A percentile compares a stretch with the other conserved stretches of the same genome.
phyloP scores from a whole-genome alignment of 2,888 invertebrate species.

The Pocota personata region DNA sequence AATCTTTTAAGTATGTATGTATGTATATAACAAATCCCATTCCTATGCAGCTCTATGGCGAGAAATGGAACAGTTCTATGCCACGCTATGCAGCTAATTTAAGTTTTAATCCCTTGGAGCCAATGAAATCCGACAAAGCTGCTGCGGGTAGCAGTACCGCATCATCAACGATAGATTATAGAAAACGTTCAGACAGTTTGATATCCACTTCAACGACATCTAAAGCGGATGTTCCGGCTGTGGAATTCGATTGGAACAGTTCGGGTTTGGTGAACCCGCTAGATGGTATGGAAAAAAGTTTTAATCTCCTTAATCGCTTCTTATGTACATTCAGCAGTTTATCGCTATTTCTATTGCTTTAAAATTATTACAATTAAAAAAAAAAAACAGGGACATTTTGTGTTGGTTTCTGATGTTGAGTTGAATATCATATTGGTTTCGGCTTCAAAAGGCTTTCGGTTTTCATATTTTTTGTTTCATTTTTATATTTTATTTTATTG shows the following conservation, averaged over 20 bases:
- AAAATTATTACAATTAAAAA: slow-evolving; percentile 26
- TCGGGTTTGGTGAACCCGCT: slow-evolving; percentile 89
- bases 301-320: slow-evolving; percentile 73
- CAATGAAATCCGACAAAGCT: slow-evolving; percentile 85
- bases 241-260: slow-evolving; percentile 90
- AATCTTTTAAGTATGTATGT: slow-evolving; percentile 65
- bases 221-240: slow-evolving; percentile 84
- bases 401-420: slow-evolving; percentile 70
- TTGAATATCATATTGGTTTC: slow-evolving; percentile 44
- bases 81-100: slow-evolving; percentile 95
- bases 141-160: slow-evolving; percentile 34
- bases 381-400: slow-evolving; percentile 59
- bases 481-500: slow-evolving; percentile 9
- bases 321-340: slow-evolving; percentile 49
- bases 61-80: slow-evolving; percentile 91
- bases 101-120: slow-evolving; percentile 90
- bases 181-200: slow-evolving; percentile 40
- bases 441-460: slow-evolving; percentile 52
- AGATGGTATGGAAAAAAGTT: slow-evolving; percentile 84
- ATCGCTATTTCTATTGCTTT: slow-evolving; percentile 70
- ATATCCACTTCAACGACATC: slow-evolving; percentile 28
- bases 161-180: slow-evolving; percentile 60
- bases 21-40: slow-evolving; percentile 63
- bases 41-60: slow-evolving; percentile 88
- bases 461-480: slow-evolving; percentile 12